phyloP scores from a whole-genome alignment of 2,888 invertebrate genomes.

The Pantelozetes paolii region DNA sequence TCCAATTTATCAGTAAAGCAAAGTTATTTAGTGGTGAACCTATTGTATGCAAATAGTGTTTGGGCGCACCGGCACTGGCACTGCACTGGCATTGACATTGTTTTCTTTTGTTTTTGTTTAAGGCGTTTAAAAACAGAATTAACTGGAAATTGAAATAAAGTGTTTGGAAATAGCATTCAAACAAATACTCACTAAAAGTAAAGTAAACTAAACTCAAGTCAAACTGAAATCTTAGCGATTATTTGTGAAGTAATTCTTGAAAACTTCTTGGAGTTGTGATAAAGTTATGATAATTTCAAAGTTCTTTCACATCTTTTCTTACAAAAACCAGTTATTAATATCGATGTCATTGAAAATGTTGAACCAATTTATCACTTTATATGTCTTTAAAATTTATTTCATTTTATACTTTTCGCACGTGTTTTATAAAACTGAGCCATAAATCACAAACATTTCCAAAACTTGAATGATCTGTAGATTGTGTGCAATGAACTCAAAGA shows the following conservation, averaged over 20 bases:
- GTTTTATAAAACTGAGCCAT: neutral
- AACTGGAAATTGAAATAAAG: neutral
- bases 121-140: too few species aligned
- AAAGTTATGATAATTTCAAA: neutral
- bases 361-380: neutral
- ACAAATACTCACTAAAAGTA: neutral
- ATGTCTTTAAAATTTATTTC: neutral
- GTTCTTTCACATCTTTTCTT: neutral
- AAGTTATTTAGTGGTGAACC: too few species aligned
- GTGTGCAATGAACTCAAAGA: neutral
- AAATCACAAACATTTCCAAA: neutral
- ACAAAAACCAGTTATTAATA: neutral
- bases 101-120: too few species aligned
- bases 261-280: neutral
- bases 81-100: neutral
- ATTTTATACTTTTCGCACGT: conserved; percentile 1
- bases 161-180: neutral
- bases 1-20: too few species aligned
- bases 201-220: neutral
- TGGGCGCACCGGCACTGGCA: too few species aligned
- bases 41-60: too few species aligned
- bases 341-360: neutral
- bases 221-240: neutral
- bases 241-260: neutral
- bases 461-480: too few species aligned